These are phyloP conservation scores for Listronotus oregonensis DNA, from an alignment of 1,140 invertebrate genomes.

Conservation along the genomic window DNA sequence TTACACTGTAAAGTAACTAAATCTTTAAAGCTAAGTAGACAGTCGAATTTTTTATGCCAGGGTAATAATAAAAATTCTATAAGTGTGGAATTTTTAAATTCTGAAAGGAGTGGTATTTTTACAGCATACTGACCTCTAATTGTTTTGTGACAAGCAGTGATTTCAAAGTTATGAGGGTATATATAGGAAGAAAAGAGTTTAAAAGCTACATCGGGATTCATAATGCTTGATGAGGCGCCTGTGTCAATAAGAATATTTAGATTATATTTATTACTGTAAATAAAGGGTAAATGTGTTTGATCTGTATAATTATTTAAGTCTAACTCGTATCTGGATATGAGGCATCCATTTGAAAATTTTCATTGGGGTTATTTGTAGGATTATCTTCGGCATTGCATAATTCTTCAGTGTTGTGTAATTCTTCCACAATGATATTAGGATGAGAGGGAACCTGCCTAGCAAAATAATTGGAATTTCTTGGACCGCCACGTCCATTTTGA, in stretches of 20 bases:
- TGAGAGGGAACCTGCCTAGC: neutral
- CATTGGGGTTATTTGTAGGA: no score
- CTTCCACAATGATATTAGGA: neutral
- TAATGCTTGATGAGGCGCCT: constrained; percentile 12
- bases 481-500: neutral
- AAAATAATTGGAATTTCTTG: constrained; percentile 4
- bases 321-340: neutral
- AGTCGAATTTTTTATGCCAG: constrained; percentile 9
- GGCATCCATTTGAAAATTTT: neutral
- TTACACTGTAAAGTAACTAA: constrained; percentile 7
- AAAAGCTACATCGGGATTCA: neutral
- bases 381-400: no score
- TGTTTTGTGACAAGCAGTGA: constrained; percentile 1
- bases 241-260: constrained; percentile 13
- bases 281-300: constrained; percentile 3
- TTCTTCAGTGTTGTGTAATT: no score
- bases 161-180: constrained; percentile 6
- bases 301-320: constrained; percentile 3
- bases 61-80: constrained; percentile 1
- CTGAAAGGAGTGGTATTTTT: neutral
- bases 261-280: neutral
- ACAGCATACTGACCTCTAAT: constrained; percentile 2
- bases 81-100: constrained; percentile 2
- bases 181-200: neutral
- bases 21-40: constrained; percentile 11